Evolutionary conservation across 2,888 invertebrate genomes (phyloP), one percentile per base, ranked within the genome.

Genomic region (Philereme vetulata): DNA sequence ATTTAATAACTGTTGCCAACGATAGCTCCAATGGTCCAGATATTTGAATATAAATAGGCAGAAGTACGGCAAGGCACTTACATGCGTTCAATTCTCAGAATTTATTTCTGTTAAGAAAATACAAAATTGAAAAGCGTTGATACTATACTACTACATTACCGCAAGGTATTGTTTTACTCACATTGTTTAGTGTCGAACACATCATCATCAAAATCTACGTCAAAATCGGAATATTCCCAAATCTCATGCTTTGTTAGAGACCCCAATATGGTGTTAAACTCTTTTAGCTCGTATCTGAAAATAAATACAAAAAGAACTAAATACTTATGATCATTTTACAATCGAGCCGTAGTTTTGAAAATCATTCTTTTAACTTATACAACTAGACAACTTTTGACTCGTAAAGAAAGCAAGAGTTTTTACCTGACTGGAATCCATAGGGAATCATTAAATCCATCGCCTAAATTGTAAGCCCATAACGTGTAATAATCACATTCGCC

Each of bases 341-440:
- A 21, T 21, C 21, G 21, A 21, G 1, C 21, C 21, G 2, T 21
- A 21, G 21, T 21, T 21, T 21, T 21, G 21, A 21, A 21, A 21
- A 21, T 21, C 21, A 21, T 21, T 1, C 2, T 21, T 21, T 21
- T 21, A 21, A 21, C 21, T n/a, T n/a, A 21, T 21, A 1, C 21
- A 21, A 21, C 21, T 21, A 21, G 21, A 21, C 21, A 21, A 21
- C 21, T 1, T 21, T 21, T 21, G 21, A 21, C 21, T 21, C 21
- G 21, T 21, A 21, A 21, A 21, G 21, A 21, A 21, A 21, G 2
- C 21, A 21, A 21, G 33, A 43, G 4, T 4, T 45, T 4, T 45
- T 74, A 88, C 88, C 81, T 85, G n/a, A 84, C 68, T 32, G 88
- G 88, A 21, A 75, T 58, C 84, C 83, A 88, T 0, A 47, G 53